phyloP scores from a whole-genome alignment of 2,113 vertebrate species.

The Aphyosemion australe region DNA sequence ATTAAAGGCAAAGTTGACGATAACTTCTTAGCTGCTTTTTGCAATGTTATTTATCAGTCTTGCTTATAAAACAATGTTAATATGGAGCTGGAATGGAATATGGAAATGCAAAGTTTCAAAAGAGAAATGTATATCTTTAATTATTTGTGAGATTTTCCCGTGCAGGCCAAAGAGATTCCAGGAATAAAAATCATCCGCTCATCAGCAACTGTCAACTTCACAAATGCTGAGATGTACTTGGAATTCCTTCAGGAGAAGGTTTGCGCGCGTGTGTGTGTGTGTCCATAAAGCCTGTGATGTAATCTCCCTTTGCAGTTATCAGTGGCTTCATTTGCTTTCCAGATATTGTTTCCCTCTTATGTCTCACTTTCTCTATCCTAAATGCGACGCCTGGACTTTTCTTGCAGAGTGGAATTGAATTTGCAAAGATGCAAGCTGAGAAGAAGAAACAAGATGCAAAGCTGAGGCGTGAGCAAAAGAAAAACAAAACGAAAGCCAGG shows the following conservation, averaged over 20 bases:
- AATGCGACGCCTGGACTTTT: slow-evolving; percentile 20
- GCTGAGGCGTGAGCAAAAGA: slow-evolving; percentile 78
- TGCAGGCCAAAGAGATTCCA: slow-evolving; percentile 85
- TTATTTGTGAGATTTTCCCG: slow-evolving; percentile 24
- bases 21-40: background rate
- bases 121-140: too few species aligned
- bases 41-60: too few species aligned
- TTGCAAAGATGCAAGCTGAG: slow-evolving; percentile 80
- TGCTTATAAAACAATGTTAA: too few species aligned
- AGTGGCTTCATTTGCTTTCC: slow-evolving; percentile 27
- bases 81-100: too few species aligned
- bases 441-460: slow-evolving; percentile 84
- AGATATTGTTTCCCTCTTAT: slow-evolving; percentile 5
- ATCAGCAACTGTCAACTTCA: slow-evolving; percentile 87
- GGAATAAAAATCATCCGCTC: slow-evolving; percentile 92
- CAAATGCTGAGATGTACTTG: slow-evolving; percentile 88
- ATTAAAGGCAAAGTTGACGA: background rate
- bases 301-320: slow-evolving; percentile 13
- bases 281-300: slow-evolving; percentile 49
- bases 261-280: slow-evolving; percentile 74
- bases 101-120: too few species aligned
- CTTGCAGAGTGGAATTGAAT: slow-evolving; percentile 82
- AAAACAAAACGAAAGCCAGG: slow-evolving; percentile 74
- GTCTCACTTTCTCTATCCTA: slow-evolving; percentile 22
- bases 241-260: slow-evolving; percentile 88